phyloP scores from a whole-genome alignment of 2,888 invertebrate species.

The Sphecodes monilicornis region DNA sequence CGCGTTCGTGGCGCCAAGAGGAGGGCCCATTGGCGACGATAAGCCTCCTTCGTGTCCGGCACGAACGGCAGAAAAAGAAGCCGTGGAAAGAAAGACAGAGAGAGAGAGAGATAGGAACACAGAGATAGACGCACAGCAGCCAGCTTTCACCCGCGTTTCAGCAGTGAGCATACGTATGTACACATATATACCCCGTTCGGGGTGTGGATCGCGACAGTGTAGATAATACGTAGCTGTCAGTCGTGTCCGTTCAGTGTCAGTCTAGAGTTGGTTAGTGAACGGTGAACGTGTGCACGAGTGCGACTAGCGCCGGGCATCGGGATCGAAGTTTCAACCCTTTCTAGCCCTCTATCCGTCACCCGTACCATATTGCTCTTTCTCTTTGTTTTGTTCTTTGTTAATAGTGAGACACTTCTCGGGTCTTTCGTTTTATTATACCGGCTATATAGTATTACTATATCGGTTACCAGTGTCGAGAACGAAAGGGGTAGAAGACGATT shows the following conservation, averaged over 20 bases:
- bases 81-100: not conserved
- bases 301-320: not conserved
- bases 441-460: not conserved
- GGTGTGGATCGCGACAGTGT: slow-evolving; percentile 69
- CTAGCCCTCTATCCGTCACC: not conserved
- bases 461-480: not conserved
- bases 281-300: slow-evolving; percentile 44
- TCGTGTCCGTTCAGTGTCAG: slow-evolving; percentile 56
- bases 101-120: slow-evolving; percentile 8
- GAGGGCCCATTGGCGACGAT: slow-evolving; percentile 76
- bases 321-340: slow-evolving; percentile 10
- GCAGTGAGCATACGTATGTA: slow-evolving; percentile 58
- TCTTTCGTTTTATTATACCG: no score
- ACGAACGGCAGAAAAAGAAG: slow-evolving; percentile 56
- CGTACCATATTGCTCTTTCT: not conserved
- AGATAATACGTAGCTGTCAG: slow-evolving; percentile 72
- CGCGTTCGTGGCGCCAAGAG: slow-evolving; percentile 83
- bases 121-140: slow-evolving; percentile 62
- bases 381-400: not conserved
- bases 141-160: slow-evolving; percentile 70
- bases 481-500: not conserved
- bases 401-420: not conserved
- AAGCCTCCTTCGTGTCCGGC: slow-evolving; percentile 72
- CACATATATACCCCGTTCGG: slow-evolving; percentile 54
- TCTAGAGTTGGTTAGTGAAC: slow-evolving; percentile 48